Conservation (phyloP, 2,888 invertebrate species). For the Limnephilus rhombicus region DNA sequence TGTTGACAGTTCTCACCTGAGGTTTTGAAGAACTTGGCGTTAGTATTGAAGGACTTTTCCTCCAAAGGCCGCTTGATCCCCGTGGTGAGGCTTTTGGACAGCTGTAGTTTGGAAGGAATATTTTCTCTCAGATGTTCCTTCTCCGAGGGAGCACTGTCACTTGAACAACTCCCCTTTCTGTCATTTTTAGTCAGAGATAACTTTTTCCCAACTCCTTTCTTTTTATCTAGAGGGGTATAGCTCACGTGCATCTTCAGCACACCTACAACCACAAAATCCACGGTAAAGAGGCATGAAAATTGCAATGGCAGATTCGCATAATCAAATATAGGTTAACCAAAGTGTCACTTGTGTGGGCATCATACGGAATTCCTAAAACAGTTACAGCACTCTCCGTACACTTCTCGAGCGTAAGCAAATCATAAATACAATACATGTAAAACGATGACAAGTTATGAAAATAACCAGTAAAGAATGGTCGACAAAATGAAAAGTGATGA, state of each 20-base stretch:
- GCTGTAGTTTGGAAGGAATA: slow-evolving; percentile 69
- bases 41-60: slow-evolving; percentile 70
- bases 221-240: slow-evolving; percentile 72
- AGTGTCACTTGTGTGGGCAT: not conserved
- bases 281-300: slow-evolving; percentile 4
- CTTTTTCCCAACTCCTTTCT: slow-evolving; percentile 74
- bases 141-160: slow-evolving; percentile 61
- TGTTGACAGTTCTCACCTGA: not conserved
- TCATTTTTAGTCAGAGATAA: slow-evolving; percentile 75
- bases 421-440: slow-evolving; percentile 45
- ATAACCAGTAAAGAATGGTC: slow-evolving; percentile 31
- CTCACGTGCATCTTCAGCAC: slow-evolving; percentile 79
- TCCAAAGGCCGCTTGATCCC: slow-evolving; percentile 71
- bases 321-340: slow-evolving; percentile 26
- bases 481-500: slow-evolving; percentile 28
- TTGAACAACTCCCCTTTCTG: slow-evolving; percentile 67
- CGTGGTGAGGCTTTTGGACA: slow-evolving; percentile 62
- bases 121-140: slow-evolving; percentile 69
- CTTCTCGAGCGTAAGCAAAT: slow-evolving; percentile 42
- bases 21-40: slow-evolving; percentile 68
- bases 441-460: slow-evolving; percentile 46
- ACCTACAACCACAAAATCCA: slow-evolving; percentile 71
- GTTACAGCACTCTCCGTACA: not conserved
- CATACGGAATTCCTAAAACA: not conserved
- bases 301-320: not conserved